Evolutionary conservation across 2,888 invertebrate species (phyloP).

Genomic region (Schizaphis graminum): DNA sequence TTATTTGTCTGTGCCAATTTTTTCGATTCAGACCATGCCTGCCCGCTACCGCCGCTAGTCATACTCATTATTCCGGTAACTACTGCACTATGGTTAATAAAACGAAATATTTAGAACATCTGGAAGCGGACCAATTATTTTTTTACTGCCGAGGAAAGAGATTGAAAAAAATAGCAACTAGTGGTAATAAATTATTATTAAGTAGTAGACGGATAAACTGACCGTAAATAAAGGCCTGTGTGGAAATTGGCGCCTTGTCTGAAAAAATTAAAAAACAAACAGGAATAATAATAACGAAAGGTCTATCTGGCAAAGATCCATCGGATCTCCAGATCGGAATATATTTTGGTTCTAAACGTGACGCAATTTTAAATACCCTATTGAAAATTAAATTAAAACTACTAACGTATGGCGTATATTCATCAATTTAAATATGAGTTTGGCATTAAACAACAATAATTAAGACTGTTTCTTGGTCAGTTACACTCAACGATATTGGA

Average conservation of each 20-base stretch:
- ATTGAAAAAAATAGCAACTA: conserved; percentile 54
- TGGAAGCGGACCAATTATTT: conserved; percentile 57
- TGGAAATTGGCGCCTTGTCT: conserved; percentile 62
- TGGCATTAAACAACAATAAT: conserved; percentile 23
- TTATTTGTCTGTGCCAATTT: conserved; percentile 46
- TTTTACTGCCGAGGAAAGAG: conserved; percentile 2
- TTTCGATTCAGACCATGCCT: background rate
- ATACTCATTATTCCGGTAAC: conserved; percentile 37
- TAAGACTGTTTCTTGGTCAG: conserved; percentile 20
- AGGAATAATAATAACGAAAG: conserved; percentile 51
- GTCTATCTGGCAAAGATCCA: conserved; percentile 60
- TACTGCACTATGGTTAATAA: conserved; percentile 26
- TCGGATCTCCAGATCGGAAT: conserved; percentile 32
- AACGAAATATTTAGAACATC: conserved; percentile 48
- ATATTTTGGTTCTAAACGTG: conserved; percentile 48
- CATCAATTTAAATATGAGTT: conserved; percentile 4
- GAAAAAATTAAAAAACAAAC: conserved; percentile 48
- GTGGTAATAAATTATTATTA: conserved; percentile 64
- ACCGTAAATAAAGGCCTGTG: conserved; percentile 49
- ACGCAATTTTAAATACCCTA: conserved; percentile 41
- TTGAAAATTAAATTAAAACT: conserved; percentile 37
- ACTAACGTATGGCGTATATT: background rate
- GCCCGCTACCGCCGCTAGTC: background rate
- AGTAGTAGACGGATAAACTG: conserved; percentile 56
- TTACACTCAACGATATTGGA: background rate